Conservation (phyloP, 2,113 vertebrate species). For the Bujurquina vittata region DNA sequence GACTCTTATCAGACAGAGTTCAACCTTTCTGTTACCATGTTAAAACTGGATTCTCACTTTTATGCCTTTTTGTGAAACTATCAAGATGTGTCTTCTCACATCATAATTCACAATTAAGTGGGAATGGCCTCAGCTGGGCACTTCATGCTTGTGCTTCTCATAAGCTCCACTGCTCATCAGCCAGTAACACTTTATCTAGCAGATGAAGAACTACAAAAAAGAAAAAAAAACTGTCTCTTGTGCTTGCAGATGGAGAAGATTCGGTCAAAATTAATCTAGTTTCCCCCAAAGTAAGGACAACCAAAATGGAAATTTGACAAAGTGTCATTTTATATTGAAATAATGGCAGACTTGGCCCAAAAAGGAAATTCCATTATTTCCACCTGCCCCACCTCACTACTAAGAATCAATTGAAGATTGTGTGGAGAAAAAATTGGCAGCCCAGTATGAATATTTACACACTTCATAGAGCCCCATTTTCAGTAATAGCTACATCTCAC, state of each 20-base stretch:
- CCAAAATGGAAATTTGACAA: conserved; percentile 22
- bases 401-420: conserved; percentile 26
- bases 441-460: conserved; percentile 68
- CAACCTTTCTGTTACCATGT: neutral
- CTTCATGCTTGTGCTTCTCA: conserved; percentile 30
- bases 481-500: conserved; percentile 61
- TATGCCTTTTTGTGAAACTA: neutral
- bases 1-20: neutral
- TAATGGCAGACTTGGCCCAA: conserved; percentile 13
- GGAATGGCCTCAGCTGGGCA: conserved; percentile 4
- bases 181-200: conserved; percentile 19
- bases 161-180: conserved; percentile 14
- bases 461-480: conserved; percentile 46
- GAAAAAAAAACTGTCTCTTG: neutral
- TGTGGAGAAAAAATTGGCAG: conserved; percentile 17
- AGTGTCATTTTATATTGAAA: conserved; percentile 40
- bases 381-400: conserved; percentile 15
- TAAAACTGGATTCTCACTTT: neutral
- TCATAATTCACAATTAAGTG: conserved; percentile 36
- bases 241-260: neutral
- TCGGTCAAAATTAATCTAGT: conserved; percentile 10
- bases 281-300: conserved; percentile 14
- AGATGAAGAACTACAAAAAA: neutral
- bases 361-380: conserved; percentile 38
- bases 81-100: neutral